phyloP scores from a whole-genome alignment of 2,888 invertebrate genomes.

The Philopedon plagiatum region DNA sequence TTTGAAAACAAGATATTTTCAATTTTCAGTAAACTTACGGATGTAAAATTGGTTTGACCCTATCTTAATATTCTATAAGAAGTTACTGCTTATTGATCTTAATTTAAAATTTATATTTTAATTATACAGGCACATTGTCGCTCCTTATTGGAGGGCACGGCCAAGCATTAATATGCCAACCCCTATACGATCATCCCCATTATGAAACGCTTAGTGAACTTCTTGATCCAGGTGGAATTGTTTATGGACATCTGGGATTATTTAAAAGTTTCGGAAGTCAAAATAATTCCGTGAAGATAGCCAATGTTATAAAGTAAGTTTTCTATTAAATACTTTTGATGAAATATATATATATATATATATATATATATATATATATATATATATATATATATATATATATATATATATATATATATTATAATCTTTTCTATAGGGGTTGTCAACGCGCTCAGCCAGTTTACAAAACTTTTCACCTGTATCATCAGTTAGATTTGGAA shows the following conservation, averaged over 20 bases:
- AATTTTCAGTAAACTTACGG: too few species aligned
- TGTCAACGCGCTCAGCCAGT: slow-evolving; percentile 81
- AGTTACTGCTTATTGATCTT: background rate
- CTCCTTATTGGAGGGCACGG: slow-evolving; percentile 78
- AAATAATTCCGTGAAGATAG: slow-evolving; percentile 68
- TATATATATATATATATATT: too few species aligned
- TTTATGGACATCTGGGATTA: slow-evolving; percentile 72
- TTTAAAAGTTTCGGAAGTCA: slow-evolving; percentile 73
- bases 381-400: too few species aligned
- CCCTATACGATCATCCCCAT: slow-evolving; percentile 78
- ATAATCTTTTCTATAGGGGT: too few species aligned
- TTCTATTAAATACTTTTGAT: too few species aligned
- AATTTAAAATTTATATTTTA: slow-evolving; percentile 56
- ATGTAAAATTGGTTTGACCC: too few species aligned
- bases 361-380: too few species aligned
- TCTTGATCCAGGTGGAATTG: slow-evolving; percentile 77
- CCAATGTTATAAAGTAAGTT: slow-evolving; percentile 54
- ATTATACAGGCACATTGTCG: slow-evolving; percentile 69
- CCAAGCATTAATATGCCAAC: slow-evolving; percentile 80
- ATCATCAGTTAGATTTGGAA: slow-evolving; percentile 79
- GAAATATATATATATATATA: too few species aligned
- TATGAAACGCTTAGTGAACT: slow-evolving; percentile 77
- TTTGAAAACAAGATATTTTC: too few species aligned
- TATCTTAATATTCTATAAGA: too few species aligned
- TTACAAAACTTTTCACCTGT: slow-evolving; percentile 81